Conservation (phyloP, 2,113 vertebrate genomes). For the Hemibagrus wyckioides region DNA sequence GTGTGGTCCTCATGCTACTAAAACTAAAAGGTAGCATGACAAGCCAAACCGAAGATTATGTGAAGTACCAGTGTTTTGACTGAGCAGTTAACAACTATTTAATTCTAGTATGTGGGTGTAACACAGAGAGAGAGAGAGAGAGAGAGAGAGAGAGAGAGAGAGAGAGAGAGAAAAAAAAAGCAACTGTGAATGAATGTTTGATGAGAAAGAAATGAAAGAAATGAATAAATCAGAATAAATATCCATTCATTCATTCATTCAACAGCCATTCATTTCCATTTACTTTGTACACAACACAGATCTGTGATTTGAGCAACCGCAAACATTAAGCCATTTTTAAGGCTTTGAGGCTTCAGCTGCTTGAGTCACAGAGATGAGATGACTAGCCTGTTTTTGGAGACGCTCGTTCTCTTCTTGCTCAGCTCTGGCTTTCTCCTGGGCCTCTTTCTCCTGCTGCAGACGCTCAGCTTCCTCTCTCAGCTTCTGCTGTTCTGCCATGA, state of each 20-base stretch:
- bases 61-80: not conserved
- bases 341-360: not conserved
- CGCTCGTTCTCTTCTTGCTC: conserved; percentile 86
- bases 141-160: too few relatives aligned
- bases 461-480: conserved; percentile 71
- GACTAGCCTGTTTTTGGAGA: conserved; percentile 85
- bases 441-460: conserved; percentile 72
- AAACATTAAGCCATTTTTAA: not conserved
- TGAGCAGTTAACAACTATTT: too few relatives aligned
- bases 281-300: not conserved
- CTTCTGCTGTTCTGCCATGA: conserved; percentile 75
- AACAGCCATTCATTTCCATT: not conserved
- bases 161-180: not conserved
- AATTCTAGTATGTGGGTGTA: not conserved
- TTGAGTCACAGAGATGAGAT: not conserved
- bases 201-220: not conserved
- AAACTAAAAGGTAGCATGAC: not conserved
- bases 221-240: not conserved
- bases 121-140: not conserved
- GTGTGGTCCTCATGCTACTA: not conserved
- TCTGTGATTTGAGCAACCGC: not conserved
- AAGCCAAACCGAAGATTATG: not conserved
- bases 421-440: conserved; percentile 72
- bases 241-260: too few relatives aligned
- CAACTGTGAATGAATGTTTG: not conserved